A percentile compares a stretch with the other conserved stretches of the same genome.
These are phyloP conservation scores for Platypus cylindrus DNA, from an alignment of 2,888 invertebrate species.

Conservation along the genomic window DNA sequence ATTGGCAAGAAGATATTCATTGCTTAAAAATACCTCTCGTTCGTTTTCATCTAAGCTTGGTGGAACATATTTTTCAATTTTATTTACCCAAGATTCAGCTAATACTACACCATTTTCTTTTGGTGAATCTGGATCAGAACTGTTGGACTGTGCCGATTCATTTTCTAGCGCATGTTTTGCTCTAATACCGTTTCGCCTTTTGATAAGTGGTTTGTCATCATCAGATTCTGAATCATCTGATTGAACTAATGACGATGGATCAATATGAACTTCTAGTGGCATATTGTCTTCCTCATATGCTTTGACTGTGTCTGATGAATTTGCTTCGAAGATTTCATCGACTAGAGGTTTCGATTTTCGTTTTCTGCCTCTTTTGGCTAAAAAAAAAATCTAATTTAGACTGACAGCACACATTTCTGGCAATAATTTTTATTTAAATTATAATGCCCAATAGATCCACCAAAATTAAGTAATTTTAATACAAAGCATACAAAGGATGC, in stretches of 20 bases:
- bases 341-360: slow-evolving; percentile 4
- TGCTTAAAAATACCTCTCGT: slow-evolving; percentile 15
- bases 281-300: slow-evolving; percentile 5
- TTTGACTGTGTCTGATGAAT: neutral
- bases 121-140: neutral
- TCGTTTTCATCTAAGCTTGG: slow-evolving; percentile 13
- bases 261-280: slow-evolving; percentile 13
- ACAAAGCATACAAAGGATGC: too few species aligned
- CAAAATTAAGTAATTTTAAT: too few species aligned
- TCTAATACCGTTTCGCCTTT: slow-evolving; percentile 6
- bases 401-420: too few species aligned
- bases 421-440: too few species aligned
- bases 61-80: slow-evolving; percentile 13
- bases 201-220: too few species aligned
- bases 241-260: slow-evolving; percentile 11
- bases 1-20: slow-evolving; percentile 15
- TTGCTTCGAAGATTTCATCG: neutral
- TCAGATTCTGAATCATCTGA: slow-evolving; percentile 7
- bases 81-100: slow-evolving; percentile 3
- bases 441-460: too few species aligned
- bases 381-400: slow-evolving; percentile 1
- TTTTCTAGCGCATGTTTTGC: slow-evolving; percentile 2
- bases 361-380: slow-evolving; percentile 10
- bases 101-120: slow-evolving; percentile 2
- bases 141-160: neutral